phyloP scores from a whole-genome alignment of 2,888 invertebrate genomes.

The Andrena bicolor region DNA sequence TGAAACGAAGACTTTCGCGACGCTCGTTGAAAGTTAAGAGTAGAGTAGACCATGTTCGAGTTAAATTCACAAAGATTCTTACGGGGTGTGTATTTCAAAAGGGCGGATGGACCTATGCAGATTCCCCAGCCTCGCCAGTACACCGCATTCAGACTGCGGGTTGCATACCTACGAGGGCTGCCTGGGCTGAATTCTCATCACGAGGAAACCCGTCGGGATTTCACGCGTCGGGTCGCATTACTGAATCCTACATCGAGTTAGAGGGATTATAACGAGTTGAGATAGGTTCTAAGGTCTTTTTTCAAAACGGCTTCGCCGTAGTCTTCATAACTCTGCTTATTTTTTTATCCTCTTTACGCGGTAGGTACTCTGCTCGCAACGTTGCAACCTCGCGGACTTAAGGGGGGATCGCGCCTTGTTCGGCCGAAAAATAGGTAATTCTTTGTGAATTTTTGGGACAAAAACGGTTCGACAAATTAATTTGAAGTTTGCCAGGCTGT shows the following conservation, averaged over 20 bases:
- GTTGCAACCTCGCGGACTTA: background rate
- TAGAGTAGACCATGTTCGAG: background rate
- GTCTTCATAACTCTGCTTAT: slow-evolving; percentile 27
- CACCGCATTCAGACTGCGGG: slow-evolving; percentile 35
- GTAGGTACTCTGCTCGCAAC: background rate
- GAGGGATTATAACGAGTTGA: slow-evolving; percentile 77
- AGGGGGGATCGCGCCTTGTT: no score
- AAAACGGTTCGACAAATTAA: no score
- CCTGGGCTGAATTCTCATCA: slow-evolving; percentile 59
- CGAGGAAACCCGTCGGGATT: slow-evolving; percentile 75
- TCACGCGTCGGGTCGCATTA: slow-evolving; percentile 81
- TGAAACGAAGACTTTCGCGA: background rate
- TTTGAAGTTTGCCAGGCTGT: no score
- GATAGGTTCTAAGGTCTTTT: slow-evolving; percentile 66
- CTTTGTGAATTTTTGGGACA: no score
- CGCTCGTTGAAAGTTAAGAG: background rate
- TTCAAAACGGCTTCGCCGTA: slow-evolving; percentile 14
- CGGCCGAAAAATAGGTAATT: no score
- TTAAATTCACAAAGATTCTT: slow-evolving; percentile 13
- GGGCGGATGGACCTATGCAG: slow-evolving; percentile 27
- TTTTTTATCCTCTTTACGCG: slow-evolving; percentile 27
- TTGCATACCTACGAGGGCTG: slow-evolving; percentile 45
- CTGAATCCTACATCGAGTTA: slow-evolving; percentile 77
- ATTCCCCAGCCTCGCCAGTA: slow-evolving; percentile 32
- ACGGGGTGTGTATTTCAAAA: slow-evolving; percentile 9